Conservation (phyloP, 2,888 invertebrate species). For the Metacarcinus magister region DNA sequence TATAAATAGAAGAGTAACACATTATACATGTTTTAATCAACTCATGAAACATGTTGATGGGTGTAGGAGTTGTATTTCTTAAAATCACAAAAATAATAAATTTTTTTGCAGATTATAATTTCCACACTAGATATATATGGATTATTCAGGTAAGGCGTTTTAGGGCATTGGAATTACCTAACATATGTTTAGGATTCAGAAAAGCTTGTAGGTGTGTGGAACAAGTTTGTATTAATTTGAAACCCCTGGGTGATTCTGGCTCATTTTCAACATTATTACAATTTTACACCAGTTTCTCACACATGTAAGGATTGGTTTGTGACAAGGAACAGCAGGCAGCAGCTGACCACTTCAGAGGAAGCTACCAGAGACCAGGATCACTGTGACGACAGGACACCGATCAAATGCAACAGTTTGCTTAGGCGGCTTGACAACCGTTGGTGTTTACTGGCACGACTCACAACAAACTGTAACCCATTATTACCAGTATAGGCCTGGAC, state of each 20-base stretch:
- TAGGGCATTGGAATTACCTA: not conserved
- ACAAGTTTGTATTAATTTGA: not conserved
- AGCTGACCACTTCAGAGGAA: not conserved
- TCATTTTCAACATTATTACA: not conserved
- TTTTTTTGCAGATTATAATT: not conserved
- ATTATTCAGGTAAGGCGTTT: not conserved
- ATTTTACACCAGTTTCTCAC: not conserved
- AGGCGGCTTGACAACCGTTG: not conserved
- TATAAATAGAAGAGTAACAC: too few relatives aligned
- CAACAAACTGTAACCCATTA: not conserved
- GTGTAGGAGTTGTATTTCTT: too few relatives aligned
- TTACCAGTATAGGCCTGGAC: not conserved
- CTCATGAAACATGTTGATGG: too few relatives aligned
- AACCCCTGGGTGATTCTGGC: not conserved
- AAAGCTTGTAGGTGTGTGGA: not conserved
- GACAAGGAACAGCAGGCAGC: not conserved
- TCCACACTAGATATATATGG: not conserved
- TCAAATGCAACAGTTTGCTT: not conserved
- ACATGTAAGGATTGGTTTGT: not conserved
- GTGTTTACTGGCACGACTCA: not conserved
- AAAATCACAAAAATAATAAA: too few relatives aligned
- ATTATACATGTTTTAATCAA: too few relatives aligned
- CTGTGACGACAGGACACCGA: not conserved
- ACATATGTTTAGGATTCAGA: not conserved
- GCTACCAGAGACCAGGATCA: not conserved